Base-by-base conservation (phyloP, 2,797 vertebrate species). In the Fistularia commersonii region DNA sequence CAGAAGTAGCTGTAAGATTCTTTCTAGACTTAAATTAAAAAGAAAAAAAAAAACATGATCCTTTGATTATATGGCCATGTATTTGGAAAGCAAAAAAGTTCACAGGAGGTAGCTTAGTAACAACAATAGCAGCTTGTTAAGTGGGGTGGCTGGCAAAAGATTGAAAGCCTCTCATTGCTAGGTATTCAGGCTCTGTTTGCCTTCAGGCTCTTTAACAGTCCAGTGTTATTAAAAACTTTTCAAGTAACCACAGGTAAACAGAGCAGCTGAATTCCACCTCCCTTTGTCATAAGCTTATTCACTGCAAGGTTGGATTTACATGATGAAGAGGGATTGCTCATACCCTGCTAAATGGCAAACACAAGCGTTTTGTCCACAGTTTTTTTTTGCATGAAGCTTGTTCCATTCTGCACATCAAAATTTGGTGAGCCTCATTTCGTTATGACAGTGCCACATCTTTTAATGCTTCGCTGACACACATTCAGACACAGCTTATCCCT, bases 291-390 rank as follows among this genome's bases (percentile, higher is more conserved):
- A 9, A 57, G 61, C 54, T 41, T 41, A 43, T 64, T 72, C 40
- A 61, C 45, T 68, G 69, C 84, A 84, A 74, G 84, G 83, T 77
- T 3, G 45, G 81, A 62, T 83, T 82, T 88, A 83, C 76, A 77
- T 46, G 41, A 40, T 53, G 43, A 59, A 59, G 32, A 7, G 44
- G 51, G 56, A 43, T 62, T 57, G 54, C 49, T 49, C 43, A 32
- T 34, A 61, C 70, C 76, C 66, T 48, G 65, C 77, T 71, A 55
- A 36, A 79, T 50, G 74, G 64, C 59, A 67, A 47, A 56, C 48
- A 57, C 39, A 39, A 64, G 51, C 66, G 77, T 84, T 73, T 66
- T 69, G 12, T 42, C 8, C 12, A 14, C n/a, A 13, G 11, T 13
- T 1, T 42, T 1, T 42, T 8, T 13, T 3, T 14, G 41, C n/a